Base-by-base conservation (phyloP, 2,797 vertebrate genomes). In the Tokudaia tokunoshimensis region DNA sequence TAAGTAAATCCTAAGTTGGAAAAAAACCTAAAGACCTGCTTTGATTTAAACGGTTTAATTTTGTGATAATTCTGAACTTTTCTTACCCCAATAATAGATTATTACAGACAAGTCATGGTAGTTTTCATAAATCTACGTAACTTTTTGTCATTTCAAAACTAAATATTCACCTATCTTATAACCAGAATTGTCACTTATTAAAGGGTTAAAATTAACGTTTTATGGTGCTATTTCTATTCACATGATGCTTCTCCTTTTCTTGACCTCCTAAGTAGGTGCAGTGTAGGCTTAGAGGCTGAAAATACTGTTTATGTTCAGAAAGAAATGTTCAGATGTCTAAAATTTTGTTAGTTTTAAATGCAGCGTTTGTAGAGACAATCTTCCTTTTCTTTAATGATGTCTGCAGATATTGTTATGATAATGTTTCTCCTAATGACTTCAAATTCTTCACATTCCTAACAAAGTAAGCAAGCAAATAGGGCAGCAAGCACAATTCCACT, bases 401-500 rank as follows among this genome's bases (percentile, higher is more conserved):
- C 44, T 63, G 13, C 55, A 80, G 57, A 41, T 75, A 83, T 59
- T 92, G 47, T 67, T 75, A 84, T 86, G 47, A 86, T 94, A 83
- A 92, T 76, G 82, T 82, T 67, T 59, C 9, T 94, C n/a, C 19
- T n/a, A 78, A 3, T 31, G 50, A 65, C 76, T 89, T 82, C 13
- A 52, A 93, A 80, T 89, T 37, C 74, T 91, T 84, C 13, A 61
- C 94, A 80, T 89, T 37, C 29, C 79, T 37, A 8, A 4, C n/a
- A 80, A 93, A 74, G 12, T 79, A 59, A 94, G 37, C 4, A 79
- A 67, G 44, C 74, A 55, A 34, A 96, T 97, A 86, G 34, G 47
- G 95, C 89, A 85, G 50, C n/a, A 22, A 93, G 41, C 91, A 80
- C 95, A 92, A 24, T 97, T 97, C 91, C 65, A 95, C 70, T 47